Evolutionary conservation across 2,888 invertebrate species (phyloP).

Genomic region (Eupithecia tripunctaria): DNA sequence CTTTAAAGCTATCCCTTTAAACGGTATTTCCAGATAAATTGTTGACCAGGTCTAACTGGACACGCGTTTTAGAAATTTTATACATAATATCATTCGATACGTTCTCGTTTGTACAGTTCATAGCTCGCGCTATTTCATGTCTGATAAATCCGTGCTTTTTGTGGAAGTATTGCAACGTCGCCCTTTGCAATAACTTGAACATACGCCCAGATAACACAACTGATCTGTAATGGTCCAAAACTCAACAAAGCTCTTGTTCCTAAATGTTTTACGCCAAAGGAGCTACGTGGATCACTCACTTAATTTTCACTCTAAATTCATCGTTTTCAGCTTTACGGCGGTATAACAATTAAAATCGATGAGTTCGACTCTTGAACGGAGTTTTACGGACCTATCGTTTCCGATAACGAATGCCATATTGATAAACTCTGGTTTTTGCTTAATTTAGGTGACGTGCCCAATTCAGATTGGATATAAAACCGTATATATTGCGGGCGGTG

Average conservation of each 20-base stretch:
- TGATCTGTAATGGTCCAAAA: background rate
- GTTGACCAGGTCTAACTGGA: background rate
- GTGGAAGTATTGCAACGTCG: background rate
- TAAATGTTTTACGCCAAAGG: conserved; percentile 51
- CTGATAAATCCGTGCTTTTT: background rate
- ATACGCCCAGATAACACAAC: background rate
- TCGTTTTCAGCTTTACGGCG: conserved; percentile 42
- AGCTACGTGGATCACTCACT: conserved; percentile 48
- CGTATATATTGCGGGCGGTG: conserved; percentile 17
- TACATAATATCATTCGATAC: background rate
- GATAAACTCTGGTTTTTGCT: conserved; percentile 41
- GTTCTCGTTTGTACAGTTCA: background rate
- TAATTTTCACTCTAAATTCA: conserved; percentile 48
- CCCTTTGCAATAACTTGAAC: background rate
- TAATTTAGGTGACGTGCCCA: conserved; percentile 38
- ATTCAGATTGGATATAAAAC: conserved; percentile 29
- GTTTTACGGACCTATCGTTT: conserved; percentile 37
- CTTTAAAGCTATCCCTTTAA: background rate
- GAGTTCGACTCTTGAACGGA: conserved; percentile 41
- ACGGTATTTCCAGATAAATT: background rate
- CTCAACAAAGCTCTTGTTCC: conserved; percentile 47
- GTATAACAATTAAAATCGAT: conserved; percentile 47
- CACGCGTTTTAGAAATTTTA: too few relatives aligned
- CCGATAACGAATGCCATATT: conserved; percentile 43
- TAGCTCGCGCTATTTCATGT: background rate